These are phyloP conservation scores for Petrolisthes cinctipes DNA, from an alignment of 2,888 invertebrate species.

Conservation along the genomic window DNA sequence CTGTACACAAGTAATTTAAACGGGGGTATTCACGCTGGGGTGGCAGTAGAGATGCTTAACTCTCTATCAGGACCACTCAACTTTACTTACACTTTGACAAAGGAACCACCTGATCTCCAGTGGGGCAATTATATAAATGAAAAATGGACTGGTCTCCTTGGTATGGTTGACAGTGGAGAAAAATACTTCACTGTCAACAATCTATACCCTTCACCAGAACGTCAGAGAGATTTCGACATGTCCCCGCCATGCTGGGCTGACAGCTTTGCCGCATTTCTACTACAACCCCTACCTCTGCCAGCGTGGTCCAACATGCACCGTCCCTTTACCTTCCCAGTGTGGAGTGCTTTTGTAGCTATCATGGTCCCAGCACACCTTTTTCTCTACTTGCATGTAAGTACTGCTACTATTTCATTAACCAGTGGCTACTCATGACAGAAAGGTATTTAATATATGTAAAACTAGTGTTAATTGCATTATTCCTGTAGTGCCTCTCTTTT, in stretches of 20 bases:
- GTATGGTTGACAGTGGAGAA: constrained; percentile 39
- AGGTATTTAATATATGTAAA: too few relatives aligned
- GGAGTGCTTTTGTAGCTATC: constrained; percentile 3
- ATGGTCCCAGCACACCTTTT: constrained; percentile 9
- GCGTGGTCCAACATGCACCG: constrained; percentile 51
- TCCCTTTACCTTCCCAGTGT: constrained; percentile 38
- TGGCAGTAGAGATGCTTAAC: constrained; percentile 41
- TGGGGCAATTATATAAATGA: constrained; percentile 50
- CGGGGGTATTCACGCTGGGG: constrained; percentile 37
- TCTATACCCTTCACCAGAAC: constrained; percentile 31
- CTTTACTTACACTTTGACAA: constrained; percentile 38
- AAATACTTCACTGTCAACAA: constrained; percentile 56
- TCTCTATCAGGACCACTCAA: constrained; percentile 32
- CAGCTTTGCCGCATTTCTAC: constrained; percentile 42
- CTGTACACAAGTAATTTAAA: too few relatives aligned
- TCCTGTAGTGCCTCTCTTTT: too few relatives aligned
- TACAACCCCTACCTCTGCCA: constrained; percentile 31
- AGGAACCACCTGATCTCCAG: constrained; percentile 30
- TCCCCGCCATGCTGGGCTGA: constrained; percentile 47
- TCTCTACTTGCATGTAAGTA: constrained; percentile 25
- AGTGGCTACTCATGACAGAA: too few relatives aligned
- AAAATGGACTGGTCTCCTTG: constrained; percentile 52
- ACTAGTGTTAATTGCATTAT: too few relatives aligned
- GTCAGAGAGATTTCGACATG: constrained; percentile 41
- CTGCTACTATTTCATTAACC: background rate